phyloP scores from a whole-genome alignment of 2,797 vertebrate species.

The Mionectes olivaceus region DNA sequence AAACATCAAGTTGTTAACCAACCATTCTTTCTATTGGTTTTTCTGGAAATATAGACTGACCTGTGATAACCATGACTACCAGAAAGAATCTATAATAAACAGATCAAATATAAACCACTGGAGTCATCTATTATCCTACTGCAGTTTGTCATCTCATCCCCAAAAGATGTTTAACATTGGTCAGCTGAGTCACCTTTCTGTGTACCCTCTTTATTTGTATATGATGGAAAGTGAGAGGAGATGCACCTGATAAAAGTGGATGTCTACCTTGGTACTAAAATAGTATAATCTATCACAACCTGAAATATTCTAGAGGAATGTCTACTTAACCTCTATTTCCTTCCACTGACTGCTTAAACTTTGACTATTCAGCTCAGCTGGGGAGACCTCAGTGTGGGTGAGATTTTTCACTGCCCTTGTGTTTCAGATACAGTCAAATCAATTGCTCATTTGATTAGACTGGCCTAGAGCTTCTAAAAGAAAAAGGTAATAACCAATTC shows the following conservation, averaged over 20 bases:
- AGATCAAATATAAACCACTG: neutral
- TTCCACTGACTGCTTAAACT: neutral
- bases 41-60: neutral
- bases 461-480: neutral
- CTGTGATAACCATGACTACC: neutral
- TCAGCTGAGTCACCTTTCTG: neutral
- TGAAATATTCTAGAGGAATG: neutral
- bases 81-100: neutral
- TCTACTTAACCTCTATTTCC: neutral
- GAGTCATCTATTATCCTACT: neutral
- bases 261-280: neutral
- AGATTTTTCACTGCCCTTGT: neutral
- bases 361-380: neutral
- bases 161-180: neutral
- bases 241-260: neutral
- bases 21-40: neutral
- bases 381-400: neutral
- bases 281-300: neutral
- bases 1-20: neutral
- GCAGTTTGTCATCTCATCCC: neutral
- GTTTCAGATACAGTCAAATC: neutral
- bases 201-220: neutral
- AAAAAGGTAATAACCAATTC: neutral
- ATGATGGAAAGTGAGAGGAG: neutral
- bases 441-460: neutral